These are phyloP conservation scores for Trichomalopsis sarcophagae DNA, from an alignment of 1,140 invertebrate species.

Conservation along the genomic window DNA sequence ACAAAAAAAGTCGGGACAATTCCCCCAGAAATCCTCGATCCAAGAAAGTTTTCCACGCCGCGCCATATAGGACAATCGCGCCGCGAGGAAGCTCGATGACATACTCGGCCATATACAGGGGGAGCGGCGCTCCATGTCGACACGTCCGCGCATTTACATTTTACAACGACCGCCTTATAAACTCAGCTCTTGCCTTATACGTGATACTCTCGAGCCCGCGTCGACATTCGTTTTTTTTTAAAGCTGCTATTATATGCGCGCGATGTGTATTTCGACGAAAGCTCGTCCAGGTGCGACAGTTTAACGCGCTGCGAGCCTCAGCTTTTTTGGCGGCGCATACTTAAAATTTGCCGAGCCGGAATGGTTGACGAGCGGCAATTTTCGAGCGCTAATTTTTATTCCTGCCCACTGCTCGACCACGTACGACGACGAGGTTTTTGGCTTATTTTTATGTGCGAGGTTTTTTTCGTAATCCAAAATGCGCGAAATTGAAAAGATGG, in stretches of 20 bases:
- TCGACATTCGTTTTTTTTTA: not conserved
- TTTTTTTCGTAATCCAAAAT: no score
- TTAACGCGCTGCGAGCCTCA: not conserved
- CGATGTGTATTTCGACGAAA: not conserved
- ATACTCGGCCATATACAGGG: constrained; percentile 27
- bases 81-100: not conserved
- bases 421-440: no score
- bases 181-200: not conserved
- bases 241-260: no score
- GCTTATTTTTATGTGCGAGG: no score
- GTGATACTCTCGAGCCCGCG: not conserved
- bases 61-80: not conserved
- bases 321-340: not conserved
- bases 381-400: no score
- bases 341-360: not conserved
- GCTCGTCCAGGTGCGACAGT: not conserved
- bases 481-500: no score
- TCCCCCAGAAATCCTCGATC: not conserved
- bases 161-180: constrained; percentile 26
- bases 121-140: not conserved
- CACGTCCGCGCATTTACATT: constrained; percentile 52
- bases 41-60: constrained; percentile 8
- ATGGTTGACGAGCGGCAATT: not conserved
- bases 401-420: no score
- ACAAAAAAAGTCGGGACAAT: not conserved